Percentiles rank a stretch among this genome's conserved stretches.
Evolutionary conservation across 2,113 vertebrate species (phyloP).

Genomic region (Paracanthobrama guichenoti): DNA sequence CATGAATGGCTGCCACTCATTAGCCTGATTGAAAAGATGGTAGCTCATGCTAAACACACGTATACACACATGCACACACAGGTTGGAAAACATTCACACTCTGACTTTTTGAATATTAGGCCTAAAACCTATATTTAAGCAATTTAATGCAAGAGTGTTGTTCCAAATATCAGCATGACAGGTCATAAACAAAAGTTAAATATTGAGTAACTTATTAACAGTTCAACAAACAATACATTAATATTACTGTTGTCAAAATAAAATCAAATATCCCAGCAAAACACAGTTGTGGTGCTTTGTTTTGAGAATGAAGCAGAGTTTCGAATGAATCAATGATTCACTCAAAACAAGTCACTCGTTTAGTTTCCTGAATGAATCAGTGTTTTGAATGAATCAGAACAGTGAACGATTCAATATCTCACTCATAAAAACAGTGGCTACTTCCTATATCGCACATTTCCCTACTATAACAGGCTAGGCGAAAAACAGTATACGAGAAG

Average conservation of each 20-base stretch:
- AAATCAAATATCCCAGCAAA: too few species aligned
- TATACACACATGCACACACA: slow-evolving; percentile 44
- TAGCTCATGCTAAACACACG: slow-evolving; percentile 39
- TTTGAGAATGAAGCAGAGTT: background rate
- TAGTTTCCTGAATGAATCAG: background rate
- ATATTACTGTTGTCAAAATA: background rate
- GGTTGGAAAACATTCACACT: slow-evolving; percentile 21
- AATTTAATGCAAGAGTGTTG: background rate
- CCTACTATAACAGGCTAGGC: too few species aligned
- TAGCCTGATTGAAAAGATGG: slow-evolving; percentile 88
- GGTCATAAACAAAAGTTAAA: background rate
- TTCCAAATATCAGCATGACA: background rate
- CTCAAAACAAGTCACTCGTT: background rate
- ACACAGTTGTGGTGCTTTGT: background rate
- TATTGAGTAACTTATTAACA: background rate
- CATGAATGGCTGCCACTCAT: slow-evolving; percentile 88
- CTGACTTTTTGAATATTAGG: background rate
- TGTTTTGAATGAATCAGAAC: background rate
- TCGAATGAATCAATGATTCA: background rate
- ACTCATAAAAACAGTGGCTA: background rate
- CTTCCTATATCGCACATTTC: background rate
- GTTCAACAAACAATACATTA: background rate
- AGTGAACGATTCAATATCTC: background rate
- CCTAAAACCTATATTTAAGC: background rate
- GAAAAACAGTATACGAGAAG: background rate